phyloP scores from a whole-genome alignment of 1,140 invertebrate genomes.

The Zaprionus tsacasi region DNA sequence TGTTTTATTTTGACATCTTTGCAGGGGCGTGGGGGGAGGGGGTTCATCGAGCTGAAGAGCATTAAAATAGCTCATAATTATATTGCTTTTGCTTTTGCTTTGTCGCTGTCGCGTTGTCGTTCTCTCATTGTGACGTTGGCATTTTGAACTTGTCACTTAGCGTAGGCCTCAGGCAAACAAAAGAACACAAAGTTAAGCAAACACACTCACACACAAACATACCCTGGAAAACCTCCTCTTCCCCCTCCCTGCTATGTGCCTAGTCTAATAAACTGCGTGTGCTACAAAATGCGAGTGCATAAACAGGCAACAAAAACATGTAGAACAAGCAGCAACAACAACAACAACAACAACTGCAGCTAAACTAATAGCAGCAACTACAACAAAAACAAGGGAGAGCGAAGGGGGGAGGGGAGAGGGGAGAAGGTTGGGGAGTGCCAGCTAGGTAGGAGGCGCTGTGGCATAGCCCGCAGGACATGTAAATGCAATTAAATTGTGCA shows the following conservation, averaged over 20 bases:
- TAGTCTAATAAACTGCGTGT: conserved; percentile 74
- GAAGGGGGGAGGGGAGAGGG: neutral
- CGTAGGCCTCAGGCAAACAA: conserved; percentile 50
- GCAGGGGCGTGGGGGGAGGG: too few species aligned
- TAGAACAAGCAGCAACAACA: conserved; percentile 15
- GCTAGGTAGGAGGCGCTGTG: too few species aligned
- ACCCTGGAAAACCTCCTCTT: neutral
- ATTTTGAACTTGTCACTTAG: conserved; percentile 73
- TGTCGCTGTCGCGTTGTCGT: neutral
- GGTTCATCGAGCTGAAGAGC: conserved; percentile 64
- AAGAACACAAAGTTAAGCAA: conserved; percentile 47
- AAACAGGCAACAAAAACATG: conserved; percentile 34
- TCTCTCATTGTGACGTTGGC: conserved; percentile 44
- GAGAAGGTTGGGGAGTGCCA: too few species aligned
- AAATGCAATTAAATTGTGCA: conserved; percentile 5
- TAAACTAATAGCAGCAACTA: conserved; percentile 32
- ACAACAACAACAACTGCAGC: conserved; percentile 3
- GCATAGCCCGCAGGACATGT: conserved; percentile 71
- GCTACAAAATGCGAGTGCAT: conserved; percentile 42
- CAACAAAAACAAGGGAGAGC: conserved; percentile 40
- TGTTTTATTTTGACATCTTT: conserved; percentile 34
- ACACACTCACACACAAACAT: conserved; percentile 10
- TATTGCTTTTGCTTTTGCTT: conserved; percentile 43
- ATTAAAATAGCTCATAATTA: conserved; percentile 80
- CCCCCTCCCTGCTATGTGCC: conserved; percentile 28